Evolutionary conservation across 1,140 invertebrate species (phyloP), one percentile per base, ranked within the genome.

Genomic region (Rhynchophorus ferrugineus): DNA sequence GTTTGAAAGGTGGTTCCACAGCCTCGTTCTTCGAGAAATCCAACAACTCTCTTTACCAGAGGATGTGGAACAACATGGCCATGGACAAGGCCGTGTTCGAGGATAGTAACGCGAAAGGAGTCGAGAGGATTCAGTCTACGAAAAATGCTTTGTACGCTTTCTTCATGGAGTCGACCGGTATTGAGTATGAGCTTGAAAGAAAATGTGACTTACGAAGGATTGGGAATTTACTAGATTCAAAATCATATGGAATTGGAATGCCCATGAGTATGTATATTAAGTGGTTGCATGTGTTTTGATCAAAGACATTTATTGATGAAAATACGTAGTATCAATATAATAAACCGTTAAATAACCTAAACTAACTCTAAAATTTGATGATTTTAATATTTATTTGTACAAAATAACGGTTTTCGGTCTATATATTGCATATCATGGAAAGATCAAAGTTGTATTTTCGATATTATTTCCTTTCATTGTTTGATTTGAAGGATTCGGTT

Each of bases 141-240:
- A 81, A 85, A 61, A 73, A 78, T 49, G 58, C 62, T 5, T 56
- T 67, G 6, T 92, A 89, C 61, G 89, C 88, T 1, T 92, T 86
- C 67, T 72, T 91, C 2, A 92, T 92, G 88, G 89, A 92, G 69
- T 89, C 86, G 0, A 83, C 86, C 0, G 78, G 81, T 20, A 80
- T 93, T 52, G 87, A 90, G 53, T 92, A 88, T 65, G 80, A 83
- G 55, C 72, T 81, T 8, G 82, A 88, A 60, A 72, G 83, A n/a
- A 75, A 88, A 50, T 92, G 89, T 61, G 75, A 87, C 36, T 69
- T 92, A 3, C 82, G 79, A 56, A 83, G 87, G 74, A 79, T 92
- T 58, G 83, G 90, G 42, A 74, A 79, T 36, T 70, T 81, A 51
- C 69, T 91, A 24, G 85, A 92, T 72, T 84, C 77, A 35, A 92